phyloP scores from a whole-genome alignment of 2,797 vertebrate species.

The Pseudomugil gertrudae region DNA sequence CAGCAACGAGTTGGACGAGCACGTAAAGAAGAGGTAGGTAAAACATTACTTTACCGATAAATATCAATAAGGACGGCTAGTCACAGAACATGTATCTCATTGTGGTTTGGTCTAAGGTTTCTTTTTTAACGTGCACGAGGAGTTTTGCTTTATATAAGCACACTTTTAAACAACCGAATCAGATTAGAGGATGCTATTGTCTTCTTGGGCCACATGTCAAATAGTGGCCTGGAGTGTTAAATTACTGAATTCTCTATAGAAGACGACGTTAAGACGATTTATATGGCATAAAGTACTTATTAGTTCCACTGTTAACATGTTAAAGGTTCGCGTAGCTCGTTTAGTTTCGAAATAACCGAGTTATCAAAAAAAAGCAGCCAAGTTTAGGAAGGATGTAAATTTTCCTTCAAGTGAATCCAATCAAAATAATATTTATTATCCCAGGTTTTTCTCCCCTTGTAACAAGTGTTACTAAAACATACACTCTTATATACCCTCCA shows the following conservation, averaged over 20 bases:
- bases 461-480: too few species aligned
- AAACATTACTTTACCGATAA: fast-evolving
- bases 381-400: background rate
- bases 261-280: background rate
- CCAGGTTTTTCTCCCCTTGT: too few species aligned
- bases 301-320: background rate
- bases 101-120: fast-evolving
- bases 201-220: conserved; percentile 62
- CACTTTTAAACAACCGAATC: background rate
- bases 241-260: background rate
- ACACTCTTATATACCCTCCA: too few species aligned
- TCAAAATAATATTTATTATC: too few species aligned
- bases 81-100: fast-evolving
- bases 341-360: background rate
- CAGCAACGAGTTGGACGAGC: conserved; percentile 14
- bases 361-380: background rate
- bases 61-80: fast-evolving
- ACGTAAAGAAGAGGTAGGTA: conserved; percentile 63
- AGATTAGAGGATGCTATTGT: conserved; percentile 48
- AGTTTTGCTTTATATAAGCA: background rate
- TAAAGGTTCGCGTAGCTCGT: background rate
- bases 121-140: fast-evolving
- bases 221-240: conserved; percentile 31
- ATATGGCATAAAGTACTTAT: background rate
- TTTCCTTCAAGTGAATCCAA: too few species aligned